Base-by-base conservation (phyloP, 2,888 invertebrate species). In the Heliconius sara region DNA sequence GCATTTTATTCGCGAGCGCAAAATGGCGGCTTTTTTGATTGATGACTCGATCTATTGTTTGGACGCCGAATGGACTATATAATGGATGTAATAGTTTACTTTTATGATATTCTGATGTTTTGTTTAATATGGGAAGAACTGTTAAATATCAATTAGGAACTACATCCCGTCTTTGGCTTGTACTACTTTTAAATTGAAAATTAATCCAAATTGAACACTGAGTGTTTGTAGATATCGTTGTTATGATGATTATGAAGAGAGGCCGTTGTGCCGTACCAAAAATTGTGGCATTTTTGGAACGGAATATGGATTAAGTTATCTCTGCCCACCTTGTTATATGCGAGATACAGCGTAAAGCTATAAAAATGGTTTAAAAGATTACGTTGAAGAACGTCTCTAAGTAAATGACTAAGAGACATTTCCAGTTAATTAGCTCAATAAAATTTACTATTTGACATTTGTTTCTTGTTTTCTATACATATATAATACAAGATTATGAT, bases 1-100 rank as follows among this genome's bases (percentile, higher is more conserved):
- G 89, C 91, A 89, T 89, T 88, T 87, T 87, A 89, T 91, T 89
- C 85, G 89, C 89, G 89, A 88, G 78, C 82, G 68, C 83, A 81
- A 80, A 83, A 83, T 80, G 83, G 84, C 82, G 88, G 84, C 81
- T 76, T 81, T 52, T 80, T 85, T 87, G 87, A 88, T 88, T 86
- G 87, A 88, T 87, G 84, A 82, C 80, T 65, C 70, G 76, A 82
- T 81, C 82, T 82, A 81, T 82, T 82, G 82, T 82, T 81, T 76
- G 79, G 81, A 79, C 79, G 77, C 63, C 76, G 66, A 77, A 70
- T 75, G 43, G 71, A 81, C 76, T 81, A 75, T 76, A 81, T 79
- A 76, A 79, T 70, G 73, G 80, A 13, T 47, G 73, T 72, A 76
- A 75, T 75, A 74, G 67, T 78, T 67, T 47, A 52, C 47, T 75